Base-by-base conservation (phyloP, 2,888 invertebrate genomes). In the Drosophila melanosoma region DNA sequence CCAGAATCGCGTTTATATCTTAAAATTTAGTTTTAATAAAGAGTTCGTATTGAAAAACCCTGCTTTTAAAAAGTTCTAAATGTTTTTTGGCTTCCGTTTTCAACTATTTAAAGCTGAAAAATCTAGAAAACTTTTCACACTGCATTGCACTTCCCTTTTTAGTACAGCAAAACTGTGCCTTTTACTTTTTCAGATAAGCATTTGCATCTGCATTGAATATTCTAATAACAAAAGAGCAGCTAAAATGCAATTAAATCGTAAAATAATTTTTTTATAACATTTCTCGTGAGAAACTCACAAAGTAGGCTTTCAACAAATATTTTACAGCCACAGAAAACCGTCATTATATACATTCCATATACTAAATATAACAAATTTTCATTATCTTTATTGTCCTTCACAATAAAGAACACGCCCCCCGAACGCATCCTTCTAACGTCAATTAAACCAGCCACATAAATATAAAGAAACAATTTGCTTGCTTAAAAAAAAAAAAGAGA, bases 401-500 rank as follows among this genome's bases (percentile, higher is more conserved):
- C 29, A 12, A 20, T 29, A 6, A 29, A 29, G 29, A 5, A 8
- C 29, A 7, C 17, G 23, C n/a, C 12, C 20, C 20, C 49, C 29
- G 0, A 29, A 42, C 23, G 42, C 54, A 23, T 42, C 35, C 40
- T 36, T 64, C 36, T 53, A 29, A 35, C 69, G 77, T 75, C 83
- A 84, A 84, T 87, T 87, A 84, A 84, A 82, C 68, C 77, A 52
- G 69, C 77, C 84, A 78, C 82, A 86, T 77, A 84, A 84, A 84
- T 87, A 86, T 79, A 83, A 72, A 70, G 67, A 86, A 79, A 79
- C 78, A 79, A 79, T 79, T 79, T 79, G 69, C 61, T 36, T 68
- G 70, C 49, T 59, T 54, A 33, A 60, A 45, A 32, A 36, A 33
- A 63, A 65, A 76, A 71, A 60, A 60, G 40, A 32, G 33, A 17